Evolutionary conservation across 1,140 invertebrate species (phyloP), one percentile per base, ranked within the genome.

Genomic region (Drosophila sproati): DNA sequence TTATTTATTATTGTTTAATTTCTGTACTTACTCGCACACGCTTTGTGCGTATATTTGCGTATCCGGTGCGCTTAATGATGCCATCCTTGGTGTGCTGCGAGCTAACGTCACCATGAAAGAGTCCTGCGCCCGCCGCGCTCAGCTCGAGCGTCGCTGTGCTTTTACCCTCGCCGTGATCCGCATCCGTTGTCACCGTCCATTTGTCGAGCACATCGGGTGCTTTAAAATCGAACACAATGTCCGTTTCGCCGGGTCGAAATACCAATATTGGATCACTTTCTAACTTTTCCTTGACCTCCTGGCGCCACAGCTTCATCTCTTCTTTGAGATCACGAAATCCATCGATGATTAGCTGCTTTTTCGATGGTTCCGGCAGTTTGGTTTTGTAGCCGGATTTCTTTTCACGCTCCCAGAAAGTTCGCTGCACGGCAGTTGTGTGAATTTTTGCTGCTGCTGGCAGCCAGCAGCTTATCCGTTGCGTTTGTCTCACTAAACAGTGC

Each of bases 81-180:
- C 98, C 98, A 94, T 98, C 97, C 92, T 97, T 96, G 2, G 97
- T 96, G 31, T 96, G 92, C 72, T 94, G 93, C 1, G 94, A 95
- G 81, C 94, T 94, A 1, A 98, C 86, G 52, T 93, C 93, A 1
- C 98, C 98, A 73, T 95, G 94, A 91, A 99, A 98, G 10, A 97
- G 77, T 0, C 94, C 97, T 75, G 95, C 95, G 0, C 96, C 96
- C 2, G 94, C 92, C 12, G 94, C 91, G 79, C 95, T 96, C 73
- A 95, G 91, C 54, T 94, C 93, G 5, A 96, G 93, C 45, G 82
- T 93, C 69, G 96, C 97, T 52, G 83, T 94, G 86, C 97, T 98
- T 82, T 93, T 95, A 3, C 98, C 98, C 86, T 97, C 94, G 63
- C 95, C 94, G 87, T 97, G 95, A 92, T 98, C 97, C 60, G 94